Percentiles rank a stretch among this genome's conserved stretches.
phyloP scores from a whole-genome alignment of 2,797 vertebrate genomes.

The Chanos chanos region DNA sequence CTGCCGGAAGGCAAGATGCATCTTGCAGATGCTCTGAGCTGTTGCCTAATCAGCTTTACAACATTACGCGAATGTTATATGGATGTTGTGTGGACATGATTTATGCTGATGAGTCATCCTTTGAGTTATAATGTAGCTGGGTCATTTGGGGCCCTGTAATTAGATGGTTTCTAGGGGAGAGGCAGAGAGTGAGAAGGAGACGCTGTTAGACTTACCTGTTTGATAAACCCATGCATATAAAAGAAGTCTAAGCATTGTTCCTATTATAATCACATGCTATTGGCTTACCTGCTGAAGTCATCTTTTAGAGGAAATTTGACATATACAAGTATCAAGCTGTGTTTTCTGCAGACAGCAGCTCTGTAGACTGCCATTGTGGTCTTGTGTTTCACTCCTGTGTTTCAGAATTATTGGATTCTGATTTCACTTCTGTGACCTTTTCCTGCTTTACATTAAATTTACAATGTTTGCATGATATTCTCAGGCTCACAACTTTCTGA shows the following conservation, averaged over 20 bases:
- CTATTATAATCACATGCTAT: too few relatives aligned
- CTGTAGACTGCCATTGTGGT: too few relatives aligned
- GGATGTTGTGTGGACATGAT: slow-evolving; percentile 50
- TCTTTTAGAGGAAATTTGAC: not conserved
- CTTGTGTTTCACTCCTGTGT: too few relatives aligned
- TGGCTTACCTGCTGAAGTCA: too few relatives aligned
- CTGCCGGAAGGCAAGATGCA: slow-evolving; percentile 1
- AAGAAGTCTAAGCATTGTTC: too few relatives aligned
- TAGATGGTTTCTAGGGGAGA: not conserved
- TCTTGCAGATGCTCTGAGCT: slow-evolving; percentile 50
- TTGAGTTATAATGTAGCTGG: slow-evolving; percentile 41
- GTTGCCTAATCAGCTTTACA: slow-evolving; percentile 60
- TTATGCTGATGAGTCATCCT: slow-evolving; percentile 59
- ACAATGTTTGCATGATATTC: too few relatives aligned
- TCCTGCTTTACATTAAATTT: too few relatives aligned
- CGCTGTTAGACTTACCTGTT: not conserved
- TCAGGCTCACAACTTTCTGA: too few relatives aligned
- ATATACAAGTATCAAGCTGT: too few relatives aligned
- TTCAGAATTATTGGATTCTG: too few relatives aligned
- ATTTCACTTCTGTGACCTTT: too few relatives aligned
- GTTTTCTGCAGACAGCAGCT: too few relatives aligned
- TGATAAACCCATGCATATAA: not conserved
- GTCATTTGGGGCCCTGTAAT: slow-evolving; percentile 21
- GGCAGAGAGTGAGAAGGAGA: not conserved
- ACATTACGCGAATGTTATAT: slow-evolving; percentile 44